Base-by-base conservation (phyloP, 2,113 vertebrate species). In the Entelurus aequoreus region DNA sequence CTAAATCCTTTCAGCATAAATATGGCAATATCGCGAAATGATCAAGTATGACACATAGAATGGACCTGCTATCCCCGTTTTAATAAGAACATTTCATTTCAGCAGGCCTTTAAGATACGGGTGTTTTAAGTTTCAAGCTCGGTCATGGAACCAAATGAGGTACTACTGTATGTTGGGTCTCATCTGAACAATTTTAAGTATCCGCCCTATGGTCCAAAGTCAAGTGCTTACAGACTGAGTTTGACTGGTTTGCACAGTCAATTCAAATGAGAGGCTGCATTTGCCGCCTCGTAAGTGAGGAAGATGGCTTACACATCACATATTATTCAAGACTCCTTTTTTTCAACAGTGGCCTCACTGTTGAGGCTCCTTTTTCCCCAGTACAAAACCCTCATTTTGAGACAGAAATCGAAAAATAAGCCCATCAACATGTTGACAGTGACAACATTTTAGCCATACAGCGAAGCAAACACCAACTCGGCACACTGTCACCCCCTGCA, bases 271-370 rank as follows among this genome's bases (percentile, higher is more conserved):
- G 77, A 79, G 72, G 13, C 70, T 59, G 71, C 79, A 86, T 87
- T 88, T 80, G 79, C 81, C 51, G 44, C n/a, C 38, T 16, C 46
- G 72, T 21, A 54, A 77, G 75, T 50, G 66, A 69, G 72, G 74
- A 77, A 74, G 84, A 86, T 78, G 76, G 60, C 81, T 66, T 74
- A 70, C 66, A 79, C 74, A 69, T 82, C 50, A 71, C 48, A 9
- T 48, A 77, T 83, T 87, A 72, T 80, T 63, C 55, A 56, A 38
- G 63, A 70, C 73, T 63, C 77, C 61, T 50, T 46, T 69, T 71
- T 82, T 72, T 78, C 47, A 87, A 90, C 84, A 88, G 74, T 76
- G 74, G 48, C 50, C 78, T 80, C 74, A 65, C 77, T 86, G 82
- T 88, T 65, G 16, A 68, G 69, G 59, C 14, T 19, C 37, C 46